A percentile compares a stretch with the other conserved stretches of the same genome.
phyloP scores from a whole-genome alignment of 2,888 invertebrate species.

The Phorcus lineatus region DNA sequence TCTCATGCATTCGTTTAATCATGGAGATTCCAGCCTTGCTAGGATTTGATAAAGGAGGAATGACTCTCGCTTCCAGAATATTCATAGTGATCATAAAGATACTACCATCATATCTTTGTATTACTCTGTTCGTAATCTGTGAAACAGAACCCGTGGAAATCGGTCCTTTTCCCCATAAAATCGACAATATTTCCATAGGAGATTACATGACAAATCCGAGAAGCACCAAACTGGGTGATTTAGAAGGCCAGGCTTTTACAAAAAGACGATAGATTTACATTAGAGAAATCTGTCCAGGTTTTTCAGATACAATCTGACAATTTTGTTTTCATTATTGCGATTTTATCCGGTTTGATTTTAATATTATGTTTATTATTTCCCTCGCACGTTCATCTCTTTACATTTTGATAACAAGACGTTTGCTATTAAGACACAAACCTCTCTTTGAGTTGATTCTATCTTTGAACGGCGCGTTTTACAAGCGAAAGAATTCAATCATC shows the following conservation, averaged over 20 bases:
- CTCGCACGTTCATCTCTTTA: background rate
- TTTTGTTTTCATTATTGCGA: background rate
- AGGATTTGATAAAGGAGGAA: background rate
- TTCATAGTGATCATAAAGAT: background rate
- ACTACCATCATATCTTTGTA: background rate
- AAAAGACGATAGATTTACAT: background rate
- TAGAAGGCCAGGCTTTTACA: background rate
- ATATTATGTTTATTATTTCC: background rate
- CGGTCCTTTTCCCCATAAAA: background rate
- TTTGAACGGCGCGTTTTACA: no score
- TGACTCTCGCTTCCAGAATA: background rate
- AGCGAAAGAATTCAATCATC: no score
- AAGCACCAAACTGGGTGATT: background rate
- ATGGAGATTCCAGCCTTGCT: background rate
- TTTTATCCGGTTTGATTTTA: background rate
- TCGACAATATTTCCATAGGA: background rate
- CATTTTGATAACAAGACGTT: background rate
- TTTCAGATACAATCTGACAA: constrained; percentile 3
- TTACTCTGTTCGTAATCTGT: background rate
- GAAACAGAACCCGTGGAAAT: background rate
- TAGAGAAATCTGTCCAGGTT: background rate
- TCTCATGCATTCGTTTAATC: background rate
- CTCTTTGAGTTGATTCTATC: no score
- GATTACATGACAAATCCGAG: background rate
- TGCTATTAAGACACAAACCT: no score